Conservation (phyloP, 2,888 invertebrate species). For the Alcis repandata region DNA sequence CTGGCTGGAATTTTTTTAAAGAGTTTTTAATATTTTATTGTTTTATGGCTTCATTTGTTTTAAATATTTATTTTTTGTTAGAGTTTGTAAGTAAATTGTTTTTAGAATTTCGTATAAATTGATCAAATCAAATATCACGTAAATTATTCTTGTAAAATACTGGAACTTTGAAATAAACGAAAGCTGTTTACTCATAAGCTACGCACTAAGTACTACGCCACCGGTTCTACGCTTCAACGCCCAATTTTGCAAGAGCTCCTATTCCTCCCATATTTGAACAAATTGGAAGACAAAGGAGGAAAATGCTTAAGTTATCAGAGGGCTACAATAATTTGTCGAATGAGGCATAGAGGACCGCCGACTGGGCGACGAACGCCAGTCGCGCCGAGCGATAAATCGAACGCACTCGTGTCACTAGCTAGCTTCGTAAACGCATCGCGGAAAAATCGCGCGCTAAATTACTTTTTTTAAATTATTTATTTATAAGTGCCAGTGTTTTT, state of each 20-base stretch:
- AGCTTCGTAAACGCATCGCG: slow-evolving; percentile 56
- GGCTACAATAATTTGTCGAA: slow-evolving; percentile 60
- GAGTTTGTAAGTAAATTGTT: no score
- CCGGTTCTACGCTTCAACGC: slow-evolving; percentile 54
- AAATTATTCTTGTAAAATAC: slow-evolving; percentile 12
- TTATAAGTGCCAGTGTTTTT: slow-evolving; percentile 52
- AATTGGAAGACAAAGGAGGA: slow-evolving; percentile 55
- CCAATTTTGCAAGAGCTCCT: slow-evolving; percentile 60
- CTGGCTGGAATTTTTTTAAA: not conserved
- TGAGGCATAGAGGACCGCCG: slow-evolving; percentile 75
- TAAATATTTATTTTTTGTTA: not conserved
- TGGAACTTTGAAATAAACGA: slow-evolving; percentile 61
- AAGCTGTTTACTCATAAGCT: slow-evolving; percentile 65
- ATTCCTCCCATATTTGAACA: slow-evolving; percentile 45
- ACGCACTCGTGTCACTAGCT: slow-evolving; percentile 66
- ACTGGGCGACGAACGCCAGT: slow-evolving; percentile 65
- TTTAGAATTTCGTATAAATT: not conserved
- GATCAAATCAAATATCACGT: not conserved
- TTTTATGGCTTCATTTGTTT: not conserved
- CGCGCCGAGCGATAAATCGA: slow-evolving; percentile 67
- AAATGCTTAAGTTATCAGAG: slow-evolving; percentile 52
- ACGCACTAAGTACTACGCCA: slow-evolving; percentile 60
- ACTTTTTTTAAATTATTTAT: slow-evolving; percentile 29
- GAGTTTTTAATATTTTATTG: not conserved
- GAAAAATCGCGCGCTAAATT: slow-evolving; percentile 43